A percentile compares a stretch with the other conserved stretches of the same genome.
phyloP scores from a whole-genome alignment of 37 sponge, comb jelly and placozoan species.

The Ianthella basta region DNA sequence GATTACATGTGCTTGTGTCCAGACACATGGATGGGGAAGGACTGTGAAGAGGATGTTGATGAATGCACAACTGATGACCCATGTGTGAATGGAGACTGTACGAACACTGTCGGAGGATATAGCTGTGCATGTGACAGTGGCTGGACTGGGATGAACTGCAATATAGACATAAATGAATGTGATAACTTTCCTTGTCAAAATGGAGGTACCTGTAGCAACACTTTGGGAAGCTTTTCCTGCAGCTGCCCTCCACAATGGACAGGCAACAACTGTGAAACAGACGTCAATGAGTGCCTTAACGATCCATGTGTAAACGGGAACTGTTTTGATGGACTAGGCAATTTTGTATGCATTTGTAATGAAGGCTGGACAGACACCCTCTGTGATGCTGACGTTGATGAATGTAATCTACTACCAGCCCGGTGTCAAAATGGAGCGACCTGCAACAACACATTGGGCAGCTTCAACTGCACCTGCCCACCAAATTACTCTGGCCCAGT shows the following conservation, averaged over 20 bases:
- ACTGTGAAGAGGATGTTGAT: slow-evolving; percentile 7
- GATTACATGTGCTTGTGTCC: not conserved
- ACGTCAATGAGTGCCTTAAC: slow-evolving; percentile 10
- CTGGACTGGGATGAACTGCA: slow-evolving; percentile 27
- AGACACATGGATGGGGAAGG: too few relatives aligned
- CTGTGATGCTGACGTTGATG: slow-evolving; percentile 31
- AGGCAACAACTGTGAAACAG: slow-evolving; percentile 6
- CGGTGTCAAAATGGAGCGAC: slow-evolving; percentile 61
- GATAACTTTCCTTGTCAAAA: slow-evolving; percentile 47
- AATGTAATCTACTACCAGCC: not conserved
- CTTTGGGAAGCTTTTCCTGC: not conserved
- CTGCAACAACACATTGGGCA: slow-evolving; percentile 29
- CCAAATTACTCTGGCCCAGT: not conserved
- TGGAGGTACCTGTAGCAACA: slow-evolving; percentile 46
- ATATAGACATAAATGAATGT: slow-evolving; percentile 15
- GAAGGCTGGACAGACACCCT: slow-evolving; percentile 10
- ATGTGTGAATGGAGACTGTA: slow-evolving; percentile 55
- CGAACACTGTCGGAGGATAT: not conserved
- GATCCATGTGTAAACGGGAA: slow-evolving; percentile 14
- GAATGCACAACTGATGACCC: slow-evolving; percentile 38
- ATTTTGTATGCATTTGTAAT: slow-evolving; percentile 14
- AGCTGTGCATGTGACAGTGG: slow-evolving; percentile 20
- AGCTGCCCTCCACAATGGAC: not conserved
- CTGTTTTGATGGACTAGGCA: slow-evolving; percentile 25
- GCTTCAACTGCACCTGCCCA: slow-evolving; percentile 18